phyloP scores from a whole-genome alignment of 2,888 invertebrate species.

The Platerodrilus igneus region DNA sequence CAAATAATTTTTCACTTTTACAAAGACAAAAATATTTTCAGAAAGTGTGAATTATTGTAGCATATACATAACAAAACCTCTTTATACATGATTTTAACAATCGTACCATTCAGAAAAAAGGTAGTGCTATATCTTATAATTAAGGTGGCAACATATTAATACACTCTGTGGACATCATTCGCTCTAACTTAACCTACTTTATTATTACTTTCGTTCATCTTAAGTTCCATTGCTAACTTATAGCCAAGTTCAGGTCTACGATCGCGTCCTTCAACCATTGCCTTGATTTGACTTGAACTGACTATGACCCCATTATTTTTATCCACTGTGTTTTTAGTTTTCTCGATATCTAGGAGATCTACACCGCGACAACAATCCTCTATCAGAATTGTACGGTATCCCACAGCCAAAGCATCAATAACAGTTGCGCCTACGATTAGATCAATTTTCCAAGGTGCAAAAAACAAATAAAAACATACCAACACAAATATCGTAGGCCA shows the following conservation, averaged over 20 bases:
- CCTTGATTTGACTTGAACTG: conserved; percentile 71
- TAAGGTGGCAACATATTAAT: no score
- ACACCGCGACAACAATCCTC: conserved; percentile 92
- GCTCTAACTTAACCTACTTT: no score
- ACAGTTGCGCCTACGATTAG: conserved; percentile 72
- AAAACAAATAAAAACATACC: conserved; percentile 51
- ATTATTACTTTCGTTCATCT: no score
- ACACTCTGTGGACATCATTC: no score
- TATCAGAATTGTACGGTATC: conserved; percentile 82
- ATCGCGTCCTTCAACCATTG: conserved; percentile 85
- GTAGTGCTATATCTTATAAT: no score
- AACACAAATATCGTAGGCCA: conserved; percentile 95
- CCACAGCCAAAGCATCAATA: conserved; percentile 82
- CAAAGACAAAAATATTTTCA: no score
- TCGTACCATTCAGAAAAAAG: no score
- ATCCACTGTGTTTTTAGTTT: conserved; percentile 70
- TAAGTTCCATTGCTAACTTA: conserved; percentile 80
- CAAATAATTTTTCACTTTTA: no score
- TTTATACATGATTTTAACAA: no score
- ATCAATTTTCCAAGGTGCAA: conserved; percentile 3
- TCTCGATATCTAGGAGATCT: conserved; percentile 76
- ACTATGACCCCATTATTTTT: conserved; percentile 77
- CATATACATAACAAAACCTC: no score
- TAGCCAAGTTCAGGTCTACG: conserved; percentile 83
- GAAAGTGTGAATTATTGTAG: no score